A percentile compares a stretch with the other conserved stretches of the same genome.
Evolutionary conservation across 2,113 vertebrate genomes (phyloP).

Genomic region (Campylorhamphus procurvoides): DNA sequence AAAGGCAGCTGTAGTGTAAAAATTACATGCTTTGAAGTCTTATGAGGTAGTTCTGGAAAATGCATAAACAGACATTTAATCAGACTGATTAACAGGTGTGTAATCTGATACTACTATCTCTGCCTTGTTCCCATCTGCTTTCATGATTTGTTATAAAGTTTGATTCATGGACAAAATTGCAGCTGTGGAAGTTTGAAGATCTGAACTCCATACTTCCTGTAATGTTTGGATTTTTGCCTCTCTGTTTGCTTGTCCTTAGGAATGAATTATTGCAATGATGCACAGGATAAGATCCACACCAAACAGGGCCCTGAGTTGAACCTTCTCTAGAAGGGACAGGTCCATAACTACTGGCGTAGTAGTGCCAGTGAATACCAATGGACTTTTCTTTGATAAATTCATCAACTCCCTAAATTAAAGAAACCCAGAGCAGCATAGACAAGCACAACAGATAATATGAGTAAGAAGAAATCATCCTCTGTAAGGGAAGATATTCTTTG

Average conservation of each 20-base stretch:
- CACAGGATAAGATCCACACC: neutral
- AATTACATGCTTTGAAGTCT: neutral
- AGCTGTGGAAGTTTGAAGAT: neutral
- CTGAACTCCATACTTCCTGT: neutral
- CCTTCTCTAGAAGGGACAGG: neutral
- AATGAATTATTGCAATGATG: neutral
- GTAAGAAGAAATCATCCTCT: neutral
- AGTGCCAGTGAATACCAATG: neutral
- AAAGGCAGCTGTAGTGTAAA: neutral
- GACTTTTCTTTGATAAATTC: neutral
- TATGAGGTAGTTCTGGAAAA: neutral
- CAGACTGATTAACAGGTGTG: neutral
- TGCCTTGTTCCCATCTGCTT: neutral
- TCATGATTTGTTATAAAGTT: neutral
- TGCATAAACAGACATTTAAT: neutral
- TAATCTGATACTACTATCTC: neutral
- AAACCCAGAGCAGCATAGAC: neutral
- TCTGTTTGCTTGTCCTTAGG: neutral
- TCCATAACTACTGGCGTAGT: neutral
- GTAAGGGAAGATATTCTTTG: neutral
- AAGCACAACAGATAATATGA: neutral
- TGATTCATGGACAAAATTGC: neutral
- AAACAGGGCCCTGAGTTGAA: neutral
- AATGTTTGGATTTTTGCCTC: neutral
- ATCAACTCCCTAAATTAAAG: neutral